Evolutionary conservation across 1,140 invertebrate genomes (phyloP), one percentile per base, ranked within the genome.

Genomic region (Lasaia peninsularis): DNA sequence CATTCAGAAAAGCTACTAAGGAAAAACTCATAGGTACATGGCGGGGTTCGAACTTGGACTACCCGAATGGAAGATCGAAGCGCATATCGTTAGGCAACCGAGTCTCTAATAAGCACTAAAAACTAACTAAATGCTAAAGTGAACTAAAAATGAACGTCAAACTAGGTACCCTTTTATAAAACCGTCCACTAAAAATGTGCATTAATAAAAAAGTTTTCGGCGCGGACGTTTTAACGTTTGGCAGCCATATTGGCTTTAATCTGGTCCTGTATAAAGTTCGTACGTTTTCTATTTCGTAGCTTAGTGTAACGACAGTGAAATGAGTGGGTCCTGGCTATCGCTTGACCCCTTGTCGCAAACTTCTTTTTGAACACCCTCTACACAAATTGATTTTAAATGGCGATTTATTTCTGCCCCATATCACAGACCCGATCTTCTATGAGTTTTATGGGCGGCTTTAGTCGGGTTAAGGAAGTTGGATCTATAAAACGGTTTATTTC

Each of bases 361-460:
- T 67, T 60, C 70, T 78, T 75, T 73, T 69, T 5, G 44, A 64
- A 70, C 69, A 67, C 71, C 80, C 80, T 82, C 80, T 78, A 87
- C 84, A 88, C 85, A 88, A 88, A 88, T 88, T 88, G 85, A 86
- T 88, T 88, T 88, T 86, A 88, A 88, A 88, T 82, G 81, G 77
- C 83, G 80, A 82, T 86, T 86, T 86, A 86, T 86, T 88, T 88
- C 80, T 83, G 81, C 73, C 73, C 72, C 85, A 88, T 88, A 88
- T 88, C 85, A 76, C 68, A 68, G 75, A 80, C 74, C 85, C 83
- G 80, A 88, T 88, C 85, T 88, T 78, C 78, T 85, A 79, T 86
- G 79, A 85, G 83, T 88, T 85, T 85, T 82, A 88, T 80, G 74
- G 78, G 62, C 68, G 82, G 82, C 78, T 84, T 87, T 86, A 86